Conservation (phyloP, 2,888 invertebrate species). For the Spodoptera littoralis region DNA sequence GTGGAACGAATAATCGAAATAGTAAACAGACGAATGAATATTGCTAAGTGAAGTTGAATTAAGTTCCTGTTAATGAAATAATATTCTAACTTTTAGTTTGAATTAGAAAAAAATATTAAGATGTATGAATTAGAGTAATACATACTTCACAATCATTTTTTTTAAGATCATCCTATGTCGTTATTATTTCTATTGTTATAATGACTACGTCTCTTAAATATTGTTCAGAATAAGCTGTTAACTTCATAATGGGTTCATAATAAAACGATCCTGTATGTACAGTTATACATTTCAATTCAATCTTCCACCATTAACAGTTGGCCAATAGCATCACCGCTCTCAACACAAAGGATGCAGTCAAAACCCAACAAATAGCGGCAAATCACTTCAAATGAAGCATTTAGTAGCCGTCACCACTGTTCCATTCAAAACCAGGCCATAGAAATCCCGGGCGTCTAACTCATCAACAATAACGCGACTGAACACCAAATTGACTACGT, state of each 20-base stretch:
- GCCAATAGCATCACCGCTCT: too few relatives aligned
- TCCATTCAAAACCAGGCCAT: conserved; percentile 43
- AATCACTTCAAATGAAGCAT: conserved; percentile 29
- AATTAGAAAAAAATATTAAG: neutral
- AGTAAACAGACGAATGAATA: conserved; percentile 58
- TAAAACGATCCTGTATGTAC: neutral
- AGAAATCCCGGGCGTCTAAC: conserved; percentile 52
- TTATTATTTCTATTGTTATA: too few relatives aligned
- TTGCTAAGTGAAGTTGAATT: conserved; percentile 33
- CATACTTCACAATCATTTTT: too few relatives aligned
- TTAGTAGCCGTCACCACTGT: conserved; percentile 28
- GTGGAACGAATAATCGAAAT: conserved; percentile 59
- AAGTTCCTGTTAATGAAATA: conserved; percentile 33
- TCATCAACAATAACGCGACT: conserved; percentile 50
- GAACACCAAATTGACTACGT: conserved; percentile 55
- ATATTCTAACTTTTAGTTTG: conserved; percentile 11
- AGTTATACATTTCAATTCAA: neutral
- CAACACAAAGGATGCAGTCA: neutral
- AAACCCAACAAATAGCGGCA: conserved; percentile 12
- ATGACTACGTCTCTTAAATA: too few relatives aligned
- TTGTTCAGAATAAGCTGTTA: too few relatives aligned
- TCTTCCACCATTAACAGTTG: too few relatives aligned
- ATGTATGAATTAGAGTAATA: neutral
- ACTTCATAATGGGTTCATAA: too few relatives aligned
- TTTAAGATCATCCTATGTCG: too few relatives aligned